These are phyloP conservation scores for Alligator sinensis DNA, from an alignment of 2,113 vertebrate genomes.

Conservation along the genomic window DNA sequence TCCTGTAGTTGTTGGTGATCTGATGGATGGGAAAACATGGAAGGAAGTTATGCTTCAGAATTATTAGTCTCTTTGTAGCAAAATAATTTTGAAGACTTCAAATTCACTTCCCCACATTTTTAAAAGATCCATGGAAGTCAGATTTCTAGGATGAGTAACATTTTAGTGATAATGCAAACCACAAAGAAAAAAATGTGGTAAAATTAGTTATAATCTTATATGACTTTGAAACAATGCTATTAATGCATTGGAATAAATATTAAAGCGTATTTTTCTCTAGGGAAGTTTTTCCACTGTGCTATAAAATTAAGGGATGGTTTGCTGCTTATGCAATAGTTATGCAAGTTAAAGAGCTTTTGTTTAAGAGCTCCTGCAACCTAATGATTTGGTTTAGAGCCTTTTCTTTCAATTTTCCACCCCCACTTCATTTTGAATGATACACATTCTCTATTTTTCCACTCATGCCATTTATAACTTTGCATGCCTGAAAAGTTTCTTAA, in stretches of 20 bases:
- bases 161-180: too few relatives aligned
- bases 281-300: background rate
- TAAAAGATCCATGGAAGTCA: too few relatives aligned
- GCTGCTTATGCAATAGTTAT: background rate
- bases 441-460: background rate
- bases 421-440: background rate
- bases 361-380: background rate
- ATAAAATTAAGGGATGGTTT: background rate
- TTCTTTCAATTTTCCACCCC: background rate
- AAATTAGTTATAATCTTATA: background rate
- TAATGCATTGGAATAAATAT: background rate
- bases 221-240: background rate
- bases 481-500: background rate
- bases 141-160: too few relatives aligned
- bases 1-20: too few relatives aligned
- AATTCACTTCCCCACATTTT: too few relatives aligned
- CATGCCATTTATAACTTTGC: background rate
- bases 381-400: background rate
- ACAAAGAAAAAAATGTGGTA: background rate
- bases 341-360: rapidly evolving
- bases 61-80: too few relatives aligned
- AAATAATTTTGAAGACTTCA: too few relatives aligned
- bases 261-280: background rate
- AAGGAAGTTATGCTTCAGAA: too few relatives aligned
- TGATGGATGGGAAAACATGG: too few relatives aligned